These are phyloP conservation scores for Proteles cristata DNA, from an alignment of 2,113 vertebrate genomes.

Conservation along the genomic window DNA sequence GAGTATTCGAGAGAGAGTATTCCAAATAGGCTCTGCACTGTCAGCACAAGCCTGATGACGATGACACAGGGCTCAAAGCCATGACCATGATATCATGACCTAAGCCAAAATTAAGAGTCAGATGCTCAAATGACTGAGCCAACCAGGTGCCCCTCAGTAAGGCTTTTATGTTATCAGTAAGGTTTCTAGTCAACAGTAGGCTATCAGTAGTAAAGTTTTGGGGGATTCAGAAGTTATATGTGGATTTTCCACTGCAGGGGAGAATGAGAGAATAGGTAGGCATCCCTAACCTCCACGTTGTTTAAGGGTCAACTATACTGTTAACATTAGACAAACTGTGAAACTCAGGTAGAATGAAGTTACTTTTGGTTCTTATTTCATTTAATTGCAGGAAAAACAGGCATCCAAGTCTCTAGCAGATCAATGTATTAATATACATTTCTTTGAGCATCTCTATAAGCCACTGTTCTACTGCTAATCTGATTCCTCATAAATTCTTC, in stretches of 20 bases:
- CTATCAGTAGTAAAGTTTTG: background rate
- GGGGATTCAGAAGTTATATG: background rate
- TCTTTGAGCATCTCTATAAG: background rate
- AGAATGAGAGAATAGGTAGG: background rate
- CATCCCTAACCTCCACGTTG: background rate
- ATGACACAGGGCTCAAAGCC: no score
- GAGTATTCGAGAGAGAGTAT: no score
- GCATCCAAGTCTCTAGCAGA: background rate
- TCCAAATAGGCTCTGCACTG: no score
- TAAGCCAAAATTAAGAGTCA: no score
- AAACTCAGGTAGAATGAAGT: background rate
- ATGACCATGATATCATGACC: no score
- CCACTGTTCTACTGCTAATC: background rate
- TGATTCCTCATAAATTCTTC: background rate
- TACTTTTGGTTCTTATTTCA: background rate
- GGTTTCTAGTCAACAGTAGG: background rate
- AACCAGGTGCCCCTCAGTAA: background rate
- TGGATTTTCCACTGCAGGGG: background rate
- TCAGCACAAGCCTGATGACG: no score
- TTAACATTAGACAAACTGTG: background rate
- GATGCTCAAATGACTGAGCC: no score
- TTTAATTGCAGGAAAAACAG: background rate
- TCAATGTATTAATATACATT: background rate
- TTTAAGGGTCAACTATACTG: background rate
- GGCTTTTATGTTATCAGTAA: background rate